A percentile compares a stretch with the other conserved stretches of the same genome.
Evolutionary conservation across 2,888 invertebrate species (phyloP).

Genomic region (Papilio gigon): DNA sequence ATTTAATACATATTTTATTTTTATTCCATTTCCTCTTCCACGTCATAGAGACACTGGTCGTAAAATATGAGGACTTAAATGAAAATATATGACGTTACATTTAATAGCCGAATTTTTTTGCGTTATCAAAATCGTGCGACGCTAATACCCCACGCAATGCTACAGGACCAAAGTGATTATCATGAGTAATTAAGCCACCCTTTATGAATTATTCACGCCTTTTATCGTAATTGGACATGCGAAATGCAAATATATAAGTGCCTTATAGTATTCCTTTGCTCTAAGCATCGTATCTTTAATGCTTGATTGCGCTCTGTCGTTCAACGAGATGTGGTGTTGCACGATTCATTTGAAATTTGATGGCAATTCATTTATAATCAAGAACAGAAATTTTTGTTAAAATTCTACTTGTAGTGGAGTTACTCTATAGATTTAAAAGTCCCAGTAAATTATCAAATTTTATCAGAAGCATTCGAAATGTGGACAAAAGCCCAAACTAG

Average conservation of each 20-base stretch:
- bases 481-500: neutral
- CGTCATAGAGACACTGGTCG: conserved; percentile 14
- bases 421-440: too few relatives aligned
- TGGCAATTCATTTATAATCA: too few relatives aligned
- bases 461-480: neutral
- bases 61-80: conserved; percentile 11
- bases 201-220: conserved; percentile 57
- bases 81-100: conserved; percentile 29
- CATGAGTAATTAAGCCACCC: conserved; percentile 68
- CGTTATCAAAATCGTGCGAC: conserved; percentile 64
- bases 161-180: conserved; percentile 61
- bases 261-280: conserved; percentile 1
- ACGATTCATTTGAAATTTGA: neutral
- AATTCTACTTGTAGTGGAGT: neutral
- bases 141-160: conserved; percentile 74
- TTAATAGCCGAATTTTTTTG: conserved; percentile 48
- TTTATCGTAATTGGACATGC: conserved; percentile 46
- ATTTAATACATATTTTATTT: neutral
- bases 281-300: neutral
- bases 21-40: neutral
- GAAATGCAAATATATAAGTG: conserved; percentile 41
- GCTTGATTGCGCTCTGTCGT: neutral
- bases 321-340: neutral
- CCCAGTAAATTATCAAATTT: neutral
- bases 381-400: neutral